Percentiles rank a stretch among this genome's conserved stretches.
These are phyloP conservation scores for Epinotia ramella DNA, from an alignment of 2,888 invertebrate species.

Conservation along the genomic window DNA sequence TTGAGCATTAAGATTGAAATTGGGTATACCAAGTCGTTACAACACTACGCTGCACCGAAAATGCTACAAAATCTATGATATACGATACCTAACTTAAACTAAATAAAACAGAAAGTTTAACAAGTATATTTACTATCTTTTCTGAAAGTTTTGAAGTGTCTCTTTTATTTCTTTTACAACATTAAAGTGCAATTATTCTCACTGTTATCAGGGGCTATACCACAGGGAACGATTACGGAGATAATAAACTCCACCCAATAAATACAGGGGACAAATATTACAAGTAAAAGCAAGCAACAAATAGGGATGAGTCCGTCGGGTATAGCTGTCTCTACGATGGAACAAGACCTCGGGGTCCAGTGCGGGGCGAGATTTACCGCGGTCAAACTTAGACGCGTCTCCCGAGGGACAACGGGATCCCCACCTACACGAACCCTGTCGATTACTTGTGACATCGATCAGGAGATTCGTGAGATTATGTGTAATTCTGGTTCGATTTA, in stretches of 20 bases:
- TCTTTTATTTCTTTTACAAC: neutral
- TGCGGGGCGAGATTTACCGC: conserved; percentile 67
- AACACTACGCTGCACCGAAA: too few relatives aligned
- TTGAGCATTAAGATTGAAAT: too few relatives aligned
- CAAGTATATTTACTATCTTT: neutral
- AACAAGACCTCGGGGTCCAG: conserved; percentile 69
- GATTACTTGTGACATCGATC: conserved; percentile 26
- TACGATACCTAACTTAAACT: neutral
- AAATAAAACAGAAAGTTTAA: neutral
- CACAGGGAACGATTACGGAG: conserved; percentile 20
- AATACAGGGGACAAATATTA: conserved; percentile 36
- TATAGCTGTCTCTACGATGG: conserved; percentile 58
- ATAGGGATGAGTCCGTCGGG: conserved; percentile 60
- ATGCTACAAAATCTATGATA: too few relatives aligned
- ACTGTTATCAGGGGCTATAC: conserved; percentile 9
- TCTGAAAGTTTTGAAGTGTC: neutral
- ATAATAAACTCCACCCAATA: conserved; percentile 33
- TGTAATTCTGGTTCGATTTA: neutral
- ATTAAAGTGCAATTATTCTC: conserved; percentile 15
- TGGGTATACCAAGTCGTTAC: too few relatives aligned
- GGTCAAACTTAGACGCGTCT: conserved; percentile 70
- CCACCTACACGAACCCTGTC: conserved; percentile 21
- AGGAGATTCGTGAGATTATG: neutral
- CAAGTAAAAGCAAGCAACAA: conserved; percentile 51
- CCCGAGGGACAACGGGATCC: conserved; percentile 54